Evolutionary conservation across 2,113 vertebrate species (phyloP), one percentile per base, ranked within the genome.

Genomic region (Quiscalus mexicanus): DNA sequence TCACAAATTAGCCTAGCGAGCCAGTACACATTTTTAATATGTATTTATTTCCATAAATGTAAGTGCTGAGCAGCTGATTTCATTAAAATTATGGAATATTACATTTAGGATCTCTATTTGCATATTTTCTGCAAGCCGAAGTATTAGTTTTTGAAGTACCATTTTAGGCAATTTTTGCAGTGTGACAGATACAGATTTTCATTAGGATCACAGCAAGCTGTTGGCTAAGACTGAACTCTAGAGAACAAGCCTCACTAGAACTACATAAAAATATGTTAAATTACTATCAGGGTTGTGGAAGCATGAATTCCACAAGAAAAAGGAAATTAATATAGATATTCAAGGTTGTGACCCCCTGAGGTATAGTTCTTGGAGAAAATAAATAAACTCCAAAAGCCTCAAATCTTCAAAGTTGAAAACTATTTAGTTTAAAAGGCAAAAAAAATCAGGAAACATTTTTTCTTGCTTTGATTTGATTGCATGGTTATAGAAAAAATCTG

Each of bases 91-190:
- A 95, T 94, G 63, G 63, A 49, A 50, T 89, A 90, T 81, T 95
- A 89, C 90, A 56, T 91, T 97, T 95, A 94, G 73, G 68, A 89
- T 89, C 47, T 79, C 37, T 80, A 97, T 97, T 96, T 97, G 85
- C 96, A 97, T 98, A 94, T 96, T 97, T 90, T 90, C 69, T 97
- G 87, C 94, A 81, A 90, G 78, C 55, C 96, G 96, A 94, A 92
- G 53, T 96, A 97, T 97, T 95, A 97, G 75, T 82, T 97, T 98
- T 95, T 96, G 90, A 97, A 97, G 75, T 96, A 74, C 63, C 77
- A 95, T 94, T 97, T 96, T 90, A 93, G 84, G 87, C 69, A 97
- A 89, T 95, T 95, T 98, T 97, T 96, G 67, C 84, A 95, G 75
- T 90, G 49, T 92, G 84, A 94, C 86, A 93, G 79, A 93, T 85